Base-by-base conservation (phyloP, 1,140 invertebrate genomes). In the Megalopta genalis region DNA sequence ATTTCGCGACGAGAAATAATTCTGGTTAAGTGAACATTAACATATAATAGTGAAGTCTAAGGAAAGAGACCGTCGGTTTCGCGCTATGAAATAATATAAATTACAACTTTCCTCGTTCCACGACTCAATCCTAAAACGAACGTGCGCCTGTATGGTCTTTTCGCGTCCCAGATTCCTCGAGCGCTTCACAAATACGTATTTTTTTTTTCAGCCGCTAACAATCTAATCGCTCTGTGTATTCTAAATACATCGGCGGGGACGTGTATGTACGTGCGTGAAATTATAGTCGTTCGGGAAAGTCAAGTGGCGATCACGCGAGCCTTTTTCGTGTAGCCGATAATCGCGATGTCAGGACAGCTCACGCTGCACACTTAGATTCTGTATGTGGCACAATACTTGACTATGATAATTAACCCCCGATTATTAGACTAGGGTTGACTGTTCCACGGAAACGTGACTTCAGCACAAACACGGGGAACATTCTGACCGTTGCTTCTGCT, bases 121-220 rank as follows among this genome's bases (percentile, higher is more conserved):
- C 67, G 82, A 69, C 65, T 82, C 49, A 59, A 21, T 77, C 82
- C 84, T 84, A 77, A 82, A 83, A 85, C 86, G 85, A 86, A 88
- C 89, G 81, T 84, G 71, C 39, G 60, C 60, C 77, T 21, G 14
- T 66, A 2, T 70, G 85, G 86, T 85, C 88, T 88, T 87, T 84
- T 86, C 78, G 86, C 75, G 82, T 84, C 67, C 77, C 23, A 65
- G 46, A 79, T 80, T 80, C 54, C 73, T 66, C 16, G 49, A 52
- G 25, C 64, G 70, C 57, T 8, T 42, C 52, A 32, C 27, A 68
- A 77, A 66, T 14, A 6, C 2, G 16, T 49, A 81, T 54, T 76
- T 54, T 49, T n/a, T n/a, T 52, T 46, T n/a, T 21, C 77, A 18
- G 16, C n/a, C 10, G 42, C 42, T 62, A 60, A 21, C 42, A 54